Base-by-base conservation (phyloP, 2,797 vertebrate species). In the Poliocrania exsul region DNA sequence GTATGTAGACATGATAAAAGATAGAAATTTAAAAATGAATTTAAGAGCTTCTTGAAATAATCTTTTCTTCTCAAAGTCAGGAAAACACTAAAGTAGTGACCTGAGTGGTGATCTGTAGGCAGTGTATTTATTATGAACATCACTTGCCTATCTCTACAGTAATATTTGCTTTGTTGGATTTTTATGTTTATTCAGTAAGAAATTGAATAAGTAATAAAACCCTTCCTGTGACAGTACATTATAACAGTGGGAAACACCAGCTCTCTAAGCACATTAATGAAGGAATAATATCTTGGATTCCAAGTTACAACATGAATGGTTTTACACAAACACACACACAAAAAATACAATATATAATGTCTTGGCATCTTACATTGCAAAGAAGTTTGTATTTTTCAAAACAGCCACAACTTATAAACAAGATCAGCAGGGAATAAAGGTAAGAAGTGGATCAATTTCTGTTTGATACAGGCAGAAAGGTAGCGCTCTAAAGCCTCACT, bases 131-230 rank as follows among this genome's bases (percentile, higher is more conserved):
- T 64, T 74, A 90, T 56, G 40, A 94, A 72, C 38, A 89, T 67
- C 51, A 61, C 49, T 80, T 87, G 81, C 50, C 60, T 90, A 23
- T 84, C 91, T 83, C 47, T 65, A 64, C 58, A 69, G 46, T 88
- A 83, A 83, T 69, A 69, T 20, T 88, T 90, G 40, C 82, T 95
- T 64, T 77, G 51, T 66, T 77, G 44, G n/a, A 40, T 95, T 62
- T 72, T 67, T 80, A 81, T 66, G 37, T 81, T 93, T 93, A 92
- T 82, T 90, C 51, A 81, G 56, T 78, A 81, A 88, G 77, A 90
- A 95, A 92, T 74, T 73, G 49, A 90, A 64, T 57, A 94, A 92
- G 81, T 86, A 92, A 90, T 66, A 66, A 88, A 90, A 75, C 9
- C 6, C 33, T 75, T 87, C 70, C 57, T 66, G 40, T 82, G 86